These are phyloP conservation scores for Leiothrix lutea DNA, from an alignment of 2,113 vertebrate species.

Conservation along the genomic window DNA sequence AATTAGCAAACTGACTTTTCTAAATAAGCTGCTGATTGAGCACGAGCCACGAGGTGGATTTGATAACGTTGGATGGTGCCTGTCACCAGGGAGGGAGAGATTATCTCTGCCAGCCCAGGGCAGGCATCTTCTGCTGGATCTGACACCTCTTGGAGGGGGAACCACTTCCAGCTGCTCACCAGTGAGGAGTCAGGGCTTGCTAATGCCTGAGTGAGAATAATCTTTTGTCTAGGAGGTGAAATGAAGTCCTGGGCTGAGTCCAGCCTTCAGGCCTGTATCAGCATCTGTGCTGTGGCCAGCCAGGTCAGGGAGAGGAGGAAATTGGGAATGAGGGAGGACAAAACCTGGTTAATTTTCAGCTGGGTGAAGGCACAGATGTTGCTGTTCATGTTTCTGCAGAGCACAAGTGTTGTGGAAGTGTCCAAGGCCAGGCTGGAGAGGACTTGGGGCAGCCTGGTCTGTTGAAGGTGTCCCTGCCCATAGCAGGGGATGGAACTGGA, in stretches of 20 bases:
- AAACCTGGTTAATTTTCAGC: not conserved
- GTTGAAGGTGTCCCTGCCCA: not conserved
- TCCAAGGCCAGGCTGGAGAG: fast-evolving
- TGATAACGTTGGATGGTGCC: slow-evolving; percentile 21
- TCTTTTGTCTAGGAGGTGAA: not conserved
- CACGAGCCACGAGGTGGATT: slow-evolving; percentile 25
- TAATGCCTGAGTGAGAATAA: not conserved
- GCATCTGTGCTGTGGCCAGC: not conserved
- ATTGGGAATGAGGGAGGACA: not conserved
- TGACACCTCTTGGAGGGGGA: not conserved
- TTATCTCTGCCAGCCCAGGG: slow-evolving; percentile 50
- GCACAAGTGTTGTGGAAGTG: not conserved
- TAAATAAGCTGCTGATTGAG: slow-evolving; percentile 70
- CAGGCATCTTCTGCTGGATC: not conserved
- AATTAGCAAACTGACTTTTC: slow-evolving; percentile 75
- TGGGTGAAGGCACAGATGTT: not conserved
- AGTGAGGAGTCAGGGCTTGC: not conserved
- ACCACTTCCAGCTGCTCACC: not conserved
- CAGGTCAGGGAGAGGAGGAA: not conserved
- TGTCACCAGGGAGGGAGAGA: slow-evolving; percentile 23
- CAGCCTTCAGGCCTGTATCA: not conserved
- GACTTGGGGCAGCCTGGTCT: fast-evolving
- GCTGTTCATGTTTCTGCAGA: not conserved
- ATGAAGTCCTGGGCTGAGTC: not conserved
- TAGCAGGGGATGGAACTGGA: not conserved